phyloP scores from a whole-genome alignment of 2,113 vertebrate genomes.

The Stegostoma tigrinum region DNA sequence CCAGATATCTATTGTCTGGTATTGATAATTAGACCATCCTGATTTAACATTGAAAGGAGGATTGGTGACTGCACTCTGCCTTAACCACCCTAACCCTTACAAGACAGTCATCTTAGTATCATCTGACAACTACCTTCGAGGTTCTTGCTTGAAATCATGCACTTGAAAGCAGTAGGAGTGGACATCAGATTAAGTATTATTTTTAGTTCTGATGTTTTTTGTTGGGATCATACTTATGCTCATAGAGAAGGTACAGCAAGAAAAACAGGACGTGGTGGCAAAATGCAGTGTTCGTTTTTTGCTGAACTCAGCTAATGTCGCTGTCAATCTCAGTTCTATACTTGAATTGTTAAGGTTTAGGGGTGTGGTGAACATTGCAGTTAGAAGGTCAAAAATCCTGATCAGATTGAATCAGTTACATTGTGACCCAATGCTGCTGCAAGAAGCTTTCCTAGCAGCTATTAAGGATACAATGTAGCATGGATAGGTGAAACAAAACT shows the following conservation, averaged over 20 bases:
- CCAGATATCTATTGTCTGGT: too few relatives aligned
- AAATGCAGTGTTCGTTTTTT: not conserved
- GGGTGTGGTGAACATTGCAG: not conserved
- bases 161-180: not conserved
- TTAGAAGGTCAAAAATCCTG: not conserved
- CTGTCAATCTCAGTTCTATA: constrained; percentile 1
- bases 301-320: not conserved
- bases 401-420: constrained; percentile 22
- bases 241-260: not conserved
- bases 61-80: too few relatives aligned
- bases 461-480: not conserved
- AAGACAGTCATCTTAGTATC: not conserved
- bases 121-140: not conserved
- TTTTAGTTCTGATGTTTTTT: not conserved
- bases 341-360: not conserved
- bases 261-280: too few relatives aligned
- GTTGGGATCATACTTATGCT: not conserved
- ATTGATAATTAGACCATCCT: too few relatives aligned
- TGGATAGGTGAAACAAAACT: not conserved
- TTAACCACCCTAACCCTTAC: too few relatives aligned
- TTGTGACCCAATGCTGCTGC: not conserved
- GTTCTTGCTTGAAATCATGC: not conserved
- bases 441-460: not conserved
- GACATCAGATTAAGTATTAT: not conserved
- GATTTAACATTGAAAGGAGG: too few relatives aligned